Base-by-base conservation (phyloP, 2,797 vertebrate species). In the Hybognathus amarus region DNA sequence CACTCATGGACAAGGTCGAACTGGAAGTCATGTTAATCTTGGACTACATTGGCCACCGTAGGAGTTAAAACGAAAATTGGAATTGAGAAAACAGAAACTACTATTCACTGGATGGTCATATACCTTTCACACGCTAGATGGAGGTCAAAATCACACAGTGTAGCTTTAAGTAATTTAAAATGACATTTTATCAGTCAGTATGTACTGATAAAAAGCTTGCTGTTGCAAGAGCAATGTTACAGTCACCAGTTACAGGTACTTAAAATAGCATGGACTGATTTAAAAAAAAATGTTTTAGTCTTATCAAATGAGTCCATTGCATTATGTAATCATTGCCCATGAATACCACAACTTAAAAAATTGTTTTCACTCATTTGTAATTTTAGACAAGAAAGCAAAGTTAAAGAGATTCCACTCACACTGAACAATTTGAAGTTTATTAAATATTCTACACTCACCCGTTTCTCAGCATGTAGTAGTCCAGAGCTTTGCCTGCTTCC, bases 381-480 rank as follows among this genome's bases (percentile, higher is more conserved):
- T 33, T 50, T 27, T 27, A 13, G 50, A 54, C 50, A 45, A 45
- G 42, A 30, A 73, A 73, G 13, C 47, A 54, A 45, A 45, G 3
- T 75, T 6, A n/a, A 9, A 73, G 54, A 33, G 59, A 18, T 17
- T 24, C 13, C 12, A 20, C 59, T 47, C 22, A 77, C 7, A 40
- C 15, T 42, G 22, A 42, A 4, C 11, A 42, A 10, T 47, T 27
- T 47, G 0, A 24, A 17, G 40, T 17, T 24, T 27, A 68, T 75
- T 9, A 61, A 42, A 47, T 64, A 47, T 1, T 42, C 24, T 17
- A 82, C 67, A 92, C 96, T 95, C 87, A 99, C 98, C 98, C 98
- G 87, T 97, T 99, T 87, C 97, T 97, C 88, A 99, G 93, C 98
- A 99, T 99, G 92, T 99, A 99, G 92, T 99, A 99, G 92, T 99